phyloP scores from a whole-genome alignment of 2,888 invertebrate genomes.

The Melinaea marsaeus region DNA sequence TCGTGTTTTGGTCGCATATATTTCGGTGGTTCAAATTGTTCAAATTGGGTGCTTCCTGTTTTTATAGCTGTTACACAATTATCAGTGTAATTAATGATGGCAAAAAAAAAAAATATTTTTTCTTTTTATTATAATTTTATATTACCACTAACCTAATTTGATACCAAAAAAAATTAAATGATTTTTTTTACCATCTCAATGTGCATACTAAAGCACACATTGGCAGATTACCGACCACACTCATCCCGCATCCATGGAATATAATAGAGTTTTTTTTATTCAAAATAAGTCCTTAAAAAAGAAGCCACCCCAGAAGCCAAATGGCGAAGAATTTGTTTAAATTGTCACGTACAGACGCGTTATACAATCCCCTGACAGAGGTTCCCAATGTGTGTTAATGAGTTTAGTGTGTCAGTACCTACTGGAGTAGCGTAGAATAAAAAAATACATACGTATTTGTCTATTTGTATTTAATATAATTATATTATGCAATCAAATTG shows the following conservation, averaged over 20 bases:
- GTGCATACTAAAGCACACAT: constrained; percentile 28
- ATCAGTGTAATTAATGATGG: too few species aligned
- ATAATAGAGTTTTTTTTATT: constrained; percentile 69
- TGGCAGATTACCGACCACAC: constrained; percentile 57
- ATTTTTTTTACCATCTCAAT: not conserved
- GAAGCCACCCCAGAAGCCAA: constrained; percentile 74
- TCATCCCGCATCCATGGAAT: constrained; percentile 68
- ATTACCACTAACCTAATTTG: not conserved
- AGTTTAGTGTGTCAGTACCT: constrained; percentile 22
- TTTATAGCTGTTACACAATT: too few species aligned
- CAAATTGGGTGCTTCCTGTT: not conserved
- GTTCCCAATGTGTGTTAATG: constrained; percentile 46
- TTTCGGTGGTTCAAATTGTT: not conserved
- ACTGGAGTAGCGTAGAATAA: too few species aligned
- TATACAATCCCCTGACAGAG: constrained; percentile 62
- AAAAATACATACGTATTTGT: too few species aligned
- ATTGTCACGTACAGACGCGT: constrained; percentile 78
- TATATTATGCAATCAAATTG: too few species aligned
- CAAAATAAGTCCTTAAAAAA: constrained; percentile 69
- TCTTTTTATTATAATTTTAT: not conserved
- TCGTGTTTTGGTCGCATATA: not conserved
- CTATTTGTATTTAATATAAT: too few species aligned
- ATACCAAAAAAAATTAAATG: not conserved
- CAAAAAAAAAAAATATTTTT: too few species aligned
- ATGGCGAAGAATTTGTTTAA: constrained; percentile 79